Conservation (phyloP, 2,888 invertebrate genomes). For the Margaritifera margaritifera region DNA sequence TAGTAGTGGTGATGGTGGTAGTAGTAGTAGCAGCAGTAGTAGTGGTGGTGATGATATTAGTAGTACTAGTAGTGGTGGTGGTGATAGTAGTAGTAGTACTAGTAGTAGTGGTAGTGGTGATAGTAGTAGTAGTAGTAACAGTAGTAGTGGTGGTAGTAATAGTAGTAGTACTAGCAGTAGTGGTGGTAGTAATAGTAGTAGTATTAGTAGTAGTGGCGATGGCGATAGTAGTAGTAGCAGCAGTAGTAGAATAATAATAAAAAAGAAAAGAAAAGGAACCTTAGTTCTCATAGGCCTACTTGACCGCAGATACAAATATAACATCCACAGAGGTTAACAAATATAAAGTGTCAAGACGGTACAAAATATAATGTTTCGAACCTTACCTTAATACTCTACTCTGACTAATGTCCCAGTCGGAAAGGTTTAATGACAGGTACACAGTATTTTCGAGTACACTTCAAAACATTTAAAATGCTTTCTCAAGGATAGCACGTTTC, state of each 20-base stretch:
- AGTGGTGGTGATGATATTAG: neutral
- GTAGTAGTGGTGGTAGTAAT: neutral
- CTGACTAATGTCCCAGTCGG: no score
- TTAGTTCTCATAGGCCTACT: no score
- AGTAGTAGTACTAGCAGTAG: neutral
- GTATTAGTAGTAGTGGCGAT: neutral
- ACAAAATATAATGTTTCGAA: no score
- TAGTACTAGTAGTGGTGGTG: conserved; percentile 2
- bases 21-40: neutral
- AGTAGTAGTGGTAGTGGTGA: conserved; percentile 12
- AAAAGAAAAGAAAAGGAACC: no score
- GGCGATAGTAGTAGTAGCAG: neutral
- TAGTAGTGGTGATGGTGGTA: neutral
- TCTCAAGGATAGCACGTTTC: no score
- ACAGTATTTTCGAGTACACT: no score
- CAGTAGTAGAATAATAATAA: neutral
- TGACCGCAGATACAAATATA: no score
- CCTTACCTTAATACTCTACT: no score
- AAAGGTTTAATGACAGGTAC: no score
- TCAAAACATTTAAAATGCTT: no score
- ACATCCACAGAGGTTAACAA: no score
- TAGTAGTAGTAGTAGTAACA: conserved; percentile 12
- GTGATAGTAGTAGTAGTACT: conserved; percentile 8
- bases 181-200: neutral
- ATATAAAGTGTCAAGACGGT: no score